These are phyloP conservation scores for Lutraria lutraria DNA, from an alignment of 2,888 invertebrate species.

Conservation along the genomic window DNA sequence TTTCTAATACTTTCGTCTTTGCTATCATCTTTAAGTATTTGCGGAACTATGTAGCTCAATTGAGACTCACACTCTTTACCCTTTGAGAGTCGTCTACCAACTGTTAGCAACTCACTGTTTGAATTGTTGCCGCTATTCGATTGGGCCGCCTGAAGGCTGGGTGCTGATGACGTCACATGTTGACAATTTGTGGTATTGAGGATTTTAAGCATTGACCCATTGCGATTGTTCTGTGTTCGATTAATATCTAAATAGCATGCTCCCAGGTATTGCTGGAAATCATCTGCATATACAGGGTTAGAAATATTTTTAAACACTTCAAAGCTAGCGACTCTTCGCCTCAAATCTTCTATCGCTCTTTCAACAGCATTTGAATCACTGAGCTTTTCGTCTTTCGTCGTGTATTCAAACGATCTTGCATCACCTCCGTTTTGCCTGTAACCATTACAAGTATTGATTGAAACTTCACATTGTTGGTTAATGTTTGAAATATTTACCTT, in stretches of 20 bases:
- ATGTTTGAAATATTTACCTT: neutral
- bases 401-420: neutral
- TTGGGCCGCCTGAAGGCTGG: no score
- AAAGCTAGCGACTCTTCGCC: constrained; percentile 42
- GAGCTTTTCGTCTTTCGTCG: neutral
- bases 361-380: neutral
- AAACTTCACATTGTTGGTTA: neutral
- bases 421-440: neutral
- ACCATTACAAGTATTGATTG: neutral
- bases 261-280: constrained; percentile 52
- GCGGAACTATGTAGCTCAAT: neutral
- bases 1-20: neutral
- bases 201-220: neutral
- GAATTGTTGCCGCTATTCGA: no score
- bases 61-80: neutral
- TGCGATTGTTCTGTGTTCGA: neutral
- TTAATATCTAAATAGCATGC: constrained; percentile 47
- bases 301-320: constrained; percentile 31
- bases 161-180: no score
- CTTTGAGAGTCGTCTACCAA: neutral
- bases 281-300: constrained; percentile 44
- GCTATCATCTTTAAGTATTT: neutral
- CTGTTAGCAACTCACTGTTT: neutral
- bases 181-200: neutral
- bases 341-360: constrained; percentile 12